Percentiles rank a stretch among this genome's conserved stretches.
phyloP scores from a whole-genome alignment of 2,113 vertebrate genomes.

The Caranx melampygus region DNA sequence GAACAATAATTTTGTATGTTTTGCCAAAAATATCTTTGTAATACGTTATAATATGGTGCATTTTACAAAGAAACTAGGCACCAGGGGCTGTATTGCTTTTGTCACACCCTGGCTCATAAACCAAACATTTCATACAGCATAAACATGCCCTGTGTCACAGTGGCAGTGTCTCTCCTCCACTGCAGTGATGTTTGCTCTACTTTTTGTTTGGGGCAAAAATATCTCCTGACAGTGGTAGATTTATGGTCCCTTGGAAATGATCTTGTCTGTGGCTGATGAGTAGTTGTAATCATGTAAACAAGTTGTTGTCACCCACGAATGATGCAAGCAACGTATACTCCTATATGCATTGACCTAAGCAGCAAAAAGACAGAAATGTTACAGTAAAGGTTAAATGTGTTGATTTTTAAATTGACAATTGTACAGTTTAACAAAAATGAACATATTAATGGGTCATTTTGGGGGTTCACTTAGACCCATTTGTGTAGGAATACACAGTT shows the following conservation, averaged over 20 bases:
- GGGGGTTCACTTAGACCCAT: not conserved
- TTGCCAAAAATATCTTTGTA: not conserved
- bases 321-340: not conserved
- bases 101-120: too few relatives aligned
- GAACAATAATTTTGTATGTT: not conserved
- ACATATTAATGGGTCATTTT: not conserved
- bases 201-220: not conserved
- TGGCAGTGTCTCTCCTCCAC: too few relatives aligned
- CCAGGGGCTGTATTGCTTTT: not conserved
- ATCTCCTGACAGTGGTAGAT: not conserved
- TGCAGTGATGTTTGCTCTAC: not conserved
- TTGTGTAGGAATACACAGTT: not conserved
- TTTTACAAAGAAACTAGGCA: not conserved
- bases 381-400: too few relatives aligned
- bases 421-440: not conserved
- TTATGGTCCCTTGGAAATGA: not conserved
- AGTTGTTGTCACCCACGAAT: not conserved
- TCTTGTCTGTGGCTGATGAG: not conserved
- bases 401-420: too few relatives aligned
- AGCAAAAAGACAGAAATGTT: too few relatives aligned
- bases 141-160: not conserved
- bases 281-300: constrained; percentile 18
- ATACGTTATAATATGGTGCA: not conserved
- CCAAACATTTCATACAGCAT: not conserved
- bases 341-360: too few relatives aligned